Percentiles rank a stretch among this genome's conserved stretches.
These are phyloP conservation scores for Pseudotriccus pelzelni DNA, from an alignment of 2,797 vertebrate species.

Conservation along the genomic window DNA sequence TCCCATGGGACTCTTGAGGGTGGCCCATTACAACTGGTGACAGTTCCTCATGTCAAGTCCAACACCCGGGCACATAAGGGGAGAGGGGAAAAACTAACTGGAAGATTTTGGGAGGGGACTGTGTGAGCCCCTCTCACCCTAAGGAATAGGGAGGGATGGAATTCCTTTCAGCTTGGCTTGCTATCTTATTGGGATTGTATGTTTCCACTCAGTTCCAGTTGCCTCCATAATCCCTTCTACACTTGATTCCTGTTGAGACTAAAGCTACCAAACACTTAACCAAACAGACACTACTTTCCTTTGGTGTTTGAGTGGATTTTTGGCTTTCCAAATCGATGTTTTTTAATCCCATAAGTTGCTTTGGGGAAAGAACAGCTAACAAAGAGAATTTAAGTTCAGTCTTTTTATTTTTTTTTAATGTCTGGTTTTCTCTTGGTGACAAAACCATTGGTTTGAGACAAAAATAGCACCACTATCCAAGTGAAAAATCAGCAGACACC, in stretches of 20 bases:
- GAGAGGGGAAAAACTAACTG: neutral
- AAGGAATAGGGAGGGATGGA: neutral
- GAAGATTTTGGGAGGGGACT: neutral
- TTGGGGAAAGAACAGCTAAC: neutral
- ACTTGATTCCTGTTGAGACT: neutral
- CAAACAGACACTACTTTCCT: neutral
- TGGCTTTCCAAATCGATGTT: neutral
- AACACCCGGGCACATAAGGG: neutral
- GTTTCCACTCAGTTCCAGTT: neutral
- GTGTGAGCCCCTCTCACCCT: neutral
- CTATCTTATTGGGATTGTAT: neutral
- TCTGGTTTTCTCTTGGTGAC: neutral
- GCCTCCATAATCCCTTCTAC: neutral
- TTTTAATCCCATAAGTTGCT: neutral
- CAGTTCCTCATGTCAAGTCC: neutral
- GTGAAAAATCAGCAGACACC: neutral
- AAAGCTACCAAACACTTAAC: neutral
- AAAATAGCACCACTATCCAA: neutral
- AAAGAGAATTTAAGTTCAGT: neutral
- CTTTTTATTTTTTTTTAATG: neutral
- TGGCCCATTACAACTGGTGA: neutral
- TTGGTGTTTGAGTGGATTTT: neutral
- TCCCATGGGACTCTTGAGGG: neutral
- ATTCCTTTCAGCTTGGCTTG: neutral
- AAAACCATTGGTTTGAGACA: neutral